phyloP scores from a whole-genome alignment of 1,140 invertebrate species.

The Drepana arcuata region DNA sequence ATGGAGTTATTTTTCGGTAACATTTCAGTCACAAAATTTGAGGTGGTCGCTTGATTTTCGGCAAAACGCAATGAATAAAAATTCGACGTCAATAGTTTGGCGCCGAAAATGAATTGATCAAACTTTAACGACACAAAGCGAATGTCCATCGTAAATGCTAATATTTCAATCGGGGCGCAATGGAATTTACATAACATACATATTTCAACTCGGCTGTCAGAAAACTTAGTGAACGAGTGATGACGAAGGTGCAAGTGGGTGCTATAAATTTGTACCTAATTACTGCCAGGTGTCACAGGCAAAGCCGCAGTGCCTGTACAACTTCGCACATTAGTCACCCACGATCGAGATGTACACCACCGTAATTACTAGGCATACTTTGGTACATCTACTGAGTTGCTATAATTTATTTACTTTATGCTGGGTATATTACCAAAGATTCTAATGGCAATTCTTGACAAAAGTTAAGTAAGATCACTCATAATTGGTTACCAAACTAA shows the following conservation, averaged over 20 bases:
- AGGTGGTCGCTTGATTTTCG: slow-evolving; percentile 16
- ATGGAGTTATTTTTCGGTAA: slow-evolving; percentile 56
- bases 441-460: too few species aligned
- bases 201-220: slow-evolving; percentile 9
- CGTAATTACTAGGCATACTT: too few species aligned
- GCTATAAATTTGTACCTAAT: slow-evolving; percentile 46
- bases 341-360: slow-evolving; percentile 27
- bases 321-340: slow-evolving; percentile 41
- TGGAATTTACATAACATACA: slow-evolving; percentile 14
- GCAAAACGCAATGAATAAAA: slow-evolving; percentile 10
- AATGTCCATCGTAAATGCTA: slow-evolving; percentile 1
- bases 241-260: slow-evolving; percentile 22
- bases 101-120: not conserved
- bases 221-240: slow-evolving; percentile 13
- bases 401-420: too few species aligned
- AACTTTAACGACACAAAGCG: not conserved
- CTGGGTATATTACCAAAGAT: too few species aligned
- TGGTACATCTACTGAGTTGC: too few species aligned
- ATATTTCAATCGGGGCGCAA: slow-evolving; percentile 6
- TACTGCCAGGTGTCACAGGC: slow-evolving; percentile 41
- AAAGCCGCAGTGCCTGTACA: slow-evolving; percentile 28
- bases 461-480: too few species aligned
- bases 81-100: slow-evolving; percentile 7
- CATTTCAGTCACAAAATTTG: slow-evolving; percentile 47
- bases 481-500: too few species aligned